Evolutionary conservation across 2,888 invertebrate species (phyloP).

Genomic region (Dexiosoma caninum): DNA sequence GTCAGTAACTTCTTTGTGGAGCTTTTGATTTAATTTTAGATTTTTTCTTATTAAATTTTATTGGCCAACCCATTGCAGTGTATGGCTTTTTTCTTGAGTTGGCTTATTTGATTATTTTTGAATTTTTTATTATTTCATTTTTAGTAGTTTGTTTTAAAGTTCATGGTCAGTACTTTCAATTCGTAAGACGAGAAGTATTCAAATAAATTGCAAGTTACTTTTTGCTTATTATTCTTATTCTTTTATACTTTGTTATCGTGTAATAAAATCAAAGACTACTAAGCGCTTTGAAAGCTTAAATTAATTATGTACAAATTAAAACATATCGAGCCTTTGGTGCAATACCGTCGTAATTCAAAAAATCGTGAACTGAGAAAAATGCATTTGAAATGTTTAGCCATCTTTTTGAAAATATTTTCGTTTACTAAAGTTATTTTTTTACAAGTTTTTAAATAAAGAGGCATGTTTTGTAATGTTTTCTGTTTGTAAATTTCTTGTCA

Average conservation of each 20-base stretch:
- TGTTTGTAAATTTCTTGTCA: too few species aligned
- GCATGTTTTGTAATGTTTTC: too few species aligned
- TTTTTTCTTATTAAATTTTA: background rate
- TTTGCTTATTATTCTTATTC: background rate
- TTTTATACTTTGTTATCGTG: background rate
- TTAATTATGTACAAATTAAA: too few species aligned
- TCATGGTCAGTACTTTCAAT: conserved; percentile 58
- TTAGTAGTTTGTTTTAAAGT: conserved; percentile 28
- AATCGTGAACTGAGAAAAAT: too few species aligned
- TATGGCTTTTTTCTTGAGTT: background rate
- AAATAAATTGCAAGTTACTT: background rate
- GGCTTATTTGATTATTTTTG: background rate
- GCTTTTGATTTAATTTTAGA: background rate
- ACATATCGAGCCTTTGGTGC: too few species aligned
- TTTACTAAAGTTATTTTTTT: too few species aligned
- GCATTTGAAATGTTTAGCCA: too few species aligned
- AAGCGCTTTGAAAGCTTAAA: too few species aligned
- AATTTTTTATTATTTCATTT: background rate
- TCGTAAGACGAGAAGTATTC: conserved; percentile 25
- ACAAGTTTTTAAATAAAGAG: too few species aligned
- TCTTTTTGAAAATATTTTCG: too few species aligned
- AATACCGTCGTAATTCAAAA: too few species aligned
- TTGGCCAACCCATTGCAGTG: background rate
- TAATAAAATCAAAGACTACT: background rate
- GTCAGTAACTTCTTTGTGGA: conserved; percentile 42